phyloP scores from a whole-genome alignment of 2,113 vertebrate genomes.

The Festucalex cinctus region DNA sequence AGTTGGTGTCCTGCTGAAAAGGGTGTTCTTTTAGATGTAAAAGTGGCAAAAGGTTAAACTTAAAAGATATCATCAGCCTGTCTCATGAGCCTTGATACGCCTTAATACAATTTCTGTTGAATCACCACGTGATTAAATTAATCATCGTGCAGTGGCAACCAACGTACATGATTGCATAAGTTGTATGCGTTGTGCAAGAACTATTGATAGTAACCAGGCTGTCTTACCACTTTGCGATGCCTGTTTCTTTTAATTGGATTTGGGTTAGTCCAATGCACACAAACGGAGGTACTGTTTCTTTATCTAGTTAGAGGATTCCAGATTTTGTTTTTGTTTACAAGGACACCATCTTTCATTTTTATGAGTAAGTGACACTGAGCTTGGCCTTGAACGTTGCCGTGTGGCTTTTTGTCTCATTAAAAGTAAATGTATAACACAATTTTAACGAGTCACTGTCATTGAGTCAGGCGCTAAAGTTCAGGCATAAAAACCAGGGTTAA shows the following conservation, averaged over 20 bases:
- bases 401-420: slow-evolving; percentile 26
- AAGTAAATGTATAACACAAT: slow-evolving; percentile 65
- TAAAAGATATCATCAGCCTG: neutral
- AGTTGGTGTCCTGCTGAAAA: neutral
- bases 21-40: neutral
- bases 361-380: slow-evolving; percentile 1
- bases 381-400: slow-evolving; percentile 43
- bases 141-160: neutral
- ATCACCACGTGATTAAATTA: neutral
- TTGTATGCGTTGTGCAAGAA: neutral
- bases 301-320: neutral
- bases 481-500: neutral
- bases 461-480: slow-evolving; percentile 57
- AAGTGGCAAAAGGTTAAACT: neutral
- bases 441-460: slow-evolving; percentile 46
- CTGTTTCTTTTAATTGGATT: neutral
- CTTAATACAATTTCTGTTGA: neutral
- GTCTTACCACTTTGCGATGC: neutral
- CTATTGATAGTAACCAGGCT: neutral
- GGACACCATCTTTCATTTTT: neutral
- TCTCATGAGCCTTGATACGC: neutral
- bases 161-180: neutral
- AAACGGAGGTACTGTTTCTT: neutral
- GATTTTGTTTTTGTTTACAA: neutral
- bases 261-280: neutral